These are phyloP conservation scores for Notoglanidium macrostoma DNA, from an alignment of 2,797 vertebrate species.

Conservation along the genomic window DNA sequence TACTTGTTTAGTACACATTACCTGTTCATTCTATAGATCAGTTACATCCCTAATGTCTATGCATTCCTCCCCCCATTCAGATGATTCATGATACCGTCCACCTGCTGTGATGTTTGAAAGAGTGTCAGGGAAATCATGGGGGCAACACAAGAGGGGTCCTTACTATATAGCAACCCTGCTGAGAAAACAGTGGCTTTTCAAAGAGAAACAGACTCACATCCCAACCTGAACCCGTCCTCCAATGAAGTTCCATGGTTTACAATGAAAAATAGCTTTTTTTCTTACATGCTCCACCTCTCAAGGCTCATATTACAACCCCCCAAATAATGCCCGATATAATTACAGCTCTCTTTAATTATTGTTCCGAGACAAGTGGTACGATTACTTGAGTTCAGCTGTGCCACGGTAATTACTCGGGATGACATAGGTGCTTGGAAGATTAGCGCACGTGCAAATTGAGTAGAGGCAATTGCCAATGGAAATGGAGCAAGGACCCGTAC, in stretches of 20 bases:
- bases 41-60: not conserved
- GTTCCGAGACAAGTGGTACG: conserved; percentile 57
- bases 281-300: not conserved
- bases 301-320: conserved; percentile 20
- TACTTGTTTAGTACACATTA: not conserved
- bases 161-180: conserved; percentile 67
- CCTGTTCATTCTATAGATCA: not conserved
- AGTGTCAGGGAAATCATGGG: conserved; percentile 63
- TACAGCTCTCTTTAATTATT: conserved; percentile 54
- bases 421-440: conserved; percentile 54
- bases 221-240: conserved; percentile 64
- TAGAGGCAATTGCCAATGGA: conserved; percentile 29
- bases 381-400: conserved; percentile 63
- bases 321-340: conserved; percentile 36
- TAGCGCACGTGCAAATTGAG: conserved; percentile 48
- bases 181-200: conserved; percentile 67
- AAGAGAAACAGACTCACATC: conserved; percentile 45
- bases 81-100: conserved; percentile 64
- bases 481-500: conserved; percentile 24
- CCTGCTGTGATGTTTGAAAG: conserved; percentile 64
- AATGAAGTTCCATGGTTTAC: conserved; percentile 52
- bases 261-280: conserved; percentile 27
- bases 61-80: conserved; percentile 52
- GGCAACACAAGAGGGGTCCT: conserved; percentile 51
- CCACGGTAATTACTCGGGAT: conserved; percentile 57